Conservation (phyloP, 2,797 vertebrate genomes). For the Scyliorhinus canicula region DNA sequence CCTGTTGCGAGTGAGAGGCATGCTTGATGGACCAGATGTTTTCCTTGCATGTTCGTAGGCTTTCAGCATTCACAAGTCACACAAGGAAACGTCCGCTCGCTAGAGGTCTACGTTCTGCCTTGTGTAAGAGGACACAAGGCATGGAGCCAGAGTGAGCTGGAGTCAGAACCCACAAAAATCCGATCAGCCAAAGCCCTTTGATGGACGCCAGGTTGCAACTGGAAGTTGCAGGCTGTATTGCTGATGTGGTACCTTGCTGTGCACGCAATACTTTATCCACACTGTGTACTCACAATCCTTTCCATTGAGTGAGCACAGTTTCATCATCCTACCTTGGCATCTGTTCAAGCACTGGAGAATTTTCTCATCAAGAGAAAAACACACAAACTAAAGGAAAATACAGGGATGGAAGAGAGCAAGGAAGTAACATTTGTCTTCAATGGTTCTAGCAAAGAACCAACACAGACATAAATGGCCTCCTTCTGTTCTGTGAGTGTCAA, state of each 20-base stretch:
- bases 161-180: neutral
- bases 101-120: neutral
- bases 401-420: neutral
- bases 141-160: neutral
- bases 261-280: neutral
- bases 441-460: neutral
- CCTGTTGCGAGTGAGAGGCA: too few species aligned
- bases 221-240: neutral
- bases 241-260: neutral
- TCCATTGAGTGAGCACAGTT: too few species aligned
- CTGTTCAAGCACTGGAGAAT: neutral
- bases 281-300: neutral
- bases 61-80: neutral
- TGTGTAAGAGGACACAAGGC: neutral
- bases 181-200: neutral
- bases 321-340: neutral
- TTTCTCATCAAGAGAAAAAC: neutral
- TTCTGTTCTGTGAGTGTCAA: neutral
- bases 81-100: neutral
- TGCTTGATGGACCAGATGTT: neutral
- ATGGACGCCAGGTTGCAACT: neutral
- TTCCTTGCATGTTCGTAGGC: neutral
- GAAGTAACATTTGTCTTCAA: neutral
- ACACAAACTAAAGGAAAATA: neutral
- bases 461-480: too few species aligned